These are phyloP conservation scores for Steinernema scapterisci DNA, from an alignment of 2,888 invertebrate species.

Conservation along the genomic window DNA sequence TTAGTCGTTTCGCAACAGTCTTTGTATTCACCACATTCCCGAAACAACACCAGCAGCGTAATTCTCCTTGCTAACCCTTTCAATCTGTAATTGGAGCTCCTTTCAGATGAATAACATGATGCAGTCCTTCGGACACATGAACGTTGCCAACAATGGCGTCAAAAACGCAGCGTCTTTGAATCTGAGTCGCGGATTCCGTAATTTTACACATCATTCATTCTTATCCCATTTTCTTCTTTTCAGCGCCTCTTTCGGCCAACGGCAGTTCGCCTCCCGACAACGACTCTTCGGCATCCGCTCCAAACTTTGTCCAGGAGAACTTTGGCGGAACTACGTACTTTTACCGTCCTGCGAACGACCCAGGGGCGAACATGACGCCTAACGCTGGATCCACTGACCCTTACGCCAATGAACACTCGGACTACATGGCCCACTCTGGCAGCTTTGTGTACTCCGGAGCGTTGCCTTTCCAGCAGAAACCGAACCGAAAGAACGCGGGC, in stretches of 20 bases:
- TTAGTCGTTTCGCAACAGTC: constrained; percentile 8
- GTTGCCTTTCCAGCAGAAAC: constrained; percentile 48
- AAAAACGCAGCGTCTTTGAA: not conserved
- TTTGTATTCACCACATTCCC: not conserved
- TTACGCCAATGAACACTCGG: constrained; percentile 15
- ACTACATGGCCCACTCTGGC: constrained; percentile 32
- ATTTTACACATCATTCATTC: not conserved
- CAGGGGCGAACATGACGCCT: constrained; percentile 27
- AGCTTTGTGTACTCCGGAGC: constrained; percentile 45
- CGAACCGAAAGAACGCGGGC: constrained; percentile 41
- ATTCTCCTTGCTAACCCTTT: not conserved
- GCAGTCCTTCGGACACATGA: constrained; percentile 10
- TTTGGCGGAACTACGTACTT: constrained; percentile 50
- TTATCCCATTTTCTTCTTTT: not conserved
- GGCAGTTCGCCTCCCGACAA: constrained; percentile 16
- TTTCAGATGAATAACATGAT: constrained; percentile 2
- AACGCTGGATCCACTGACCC: not conserved
- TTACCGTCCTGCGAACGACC: constrained; percentile 30
- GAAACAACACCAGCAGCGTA: not conserved
- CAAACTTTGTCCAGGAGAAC: constrained; percentile 38
- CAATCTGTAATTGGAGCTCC: not conserved
- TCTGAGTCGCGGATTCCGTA: not conserved
- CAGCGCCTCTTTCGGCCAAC: constrained; percentile 13
- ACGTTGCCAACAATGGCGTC: not conserved
- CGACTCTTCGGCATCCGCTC: constrained; percentile 15